Conservation (phyloP, 2,113 vertebrate species). For the Poeciliopsis occidentalis region DNA sequence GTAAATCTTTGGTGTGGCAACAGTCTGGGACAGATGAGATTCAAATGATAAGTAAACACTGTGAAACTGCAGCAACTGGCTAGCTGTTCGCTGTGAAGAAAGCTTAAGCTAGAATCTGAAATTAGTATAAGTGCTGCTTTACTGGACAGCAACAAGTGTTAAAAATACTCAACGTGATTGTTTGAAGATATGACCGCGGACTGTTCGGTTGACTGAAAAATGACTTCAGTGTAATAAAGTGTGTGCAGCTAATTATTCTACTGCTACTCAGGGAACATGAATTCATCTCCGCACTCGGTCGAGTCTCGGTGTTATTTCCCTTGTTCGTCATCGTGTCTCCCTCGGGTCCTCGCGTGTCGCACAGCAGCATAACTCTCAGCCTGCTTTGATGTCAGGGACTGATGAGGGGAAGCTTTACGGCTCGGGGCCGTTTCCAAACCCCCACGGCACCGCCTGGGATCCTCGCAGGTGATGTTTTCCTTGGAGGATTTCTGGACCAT, state of each 20-base stretch:
- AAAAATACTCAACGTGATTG: neutral
- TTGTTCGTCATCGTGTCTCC: slow-evolving; percentile 20
- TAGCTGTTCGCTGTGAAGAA: neutral
- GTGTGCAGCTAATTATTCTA: neutral
- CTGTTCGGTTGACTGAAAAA: neutral
- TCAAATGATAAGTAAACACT: too few species aligned
- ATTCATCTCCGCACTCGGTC: slow-evolving; percentile 7
- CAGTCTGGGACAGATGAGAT: too few species aligned
- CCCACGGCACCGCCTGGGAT: slow-evolving; percentile 22
- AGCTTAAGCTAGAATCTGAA: too few species aligned
- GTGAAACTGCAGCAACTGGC: too few species aligned
- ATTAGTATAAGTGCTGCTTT: neutral
- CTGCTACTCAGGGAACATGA: neutral
- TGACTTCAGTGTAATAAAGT: neutral
- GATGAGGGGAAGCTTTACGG: slow-evolving; percentile 38
- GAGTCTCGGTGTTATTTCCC: slow-evolving; percentile 2
- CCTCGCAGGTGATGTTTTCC: slow-evolving; percentile 40
- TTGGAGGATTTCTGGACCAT: slow-evolving; percentile 16
- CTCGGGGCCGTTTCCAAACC: slow-evolving; percentile 42
- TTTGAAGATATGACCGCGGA: neutral
- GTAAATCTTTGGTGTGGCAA: too few species aligned
- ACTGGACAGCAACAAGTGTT: too few species aligned
- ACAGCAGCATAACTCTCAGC: slow-evolving; percentile 27
- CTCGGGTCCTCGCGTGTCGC: slow-evolving; percentile 12
- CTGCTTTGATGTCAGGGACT: slow-evolving; percentile 30